phyloP scores from a whole-genome alignment of 2,113 vertebrate species.

The Tragulus kanchil region DNA sequence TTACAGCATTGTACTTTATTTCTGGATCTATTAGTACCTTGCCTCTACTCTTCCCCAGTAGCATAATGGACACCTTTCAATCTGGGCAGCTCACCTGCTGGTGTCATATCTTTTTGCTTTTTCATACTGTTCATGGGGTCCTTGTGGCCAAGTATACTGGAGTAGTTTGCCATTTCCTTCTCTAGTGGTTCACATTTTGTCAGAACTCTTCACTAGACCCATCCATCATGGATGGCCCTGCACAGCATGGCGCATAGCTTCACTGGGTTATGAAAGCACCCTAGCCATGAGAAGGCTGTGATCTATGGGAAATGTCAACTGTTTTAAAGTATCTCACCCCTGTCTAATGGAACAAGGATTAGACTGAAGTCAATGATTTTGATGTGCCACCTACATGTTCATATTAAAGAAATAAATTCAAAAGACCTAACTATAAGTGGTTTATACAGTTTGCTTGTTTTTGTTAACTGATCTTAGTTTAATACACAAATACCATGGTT shows the following conservation, averaged over 20 bases:
- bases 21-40: neutral
- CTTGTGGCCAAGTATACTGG: neutral
- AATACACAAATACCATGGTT: neutral
- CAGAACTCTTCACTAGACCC: neutral
- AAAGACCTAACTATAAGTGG: neutral
- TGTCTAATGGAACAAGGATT: neutral
- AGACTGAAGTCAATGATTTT: neutral
- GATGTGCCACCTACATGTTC: neutral
- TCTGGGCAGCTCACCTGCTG: neutral
- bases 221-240: neutral
- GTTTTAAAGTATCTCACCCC: neutral
- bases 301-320: neutral
- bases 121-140: neutral
- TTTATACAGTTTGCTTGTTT: neutral
- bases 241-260: neutral
- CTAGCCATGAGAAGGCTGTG: neutral
- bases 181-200: neutral
- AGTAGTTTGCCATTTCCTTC: neutral
- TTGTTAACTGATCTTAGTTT: neutral
- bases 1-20: neutral
- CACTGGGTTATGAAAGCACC: rapidly evolving
- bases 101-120: neutral
- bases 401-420: neutral
- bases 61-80: neutral
- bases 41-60: neutral